A percentile compares a stretch with the other conserved stretches of the same genome.
phyloP scores from a whole-genome alignment of 2,113 vertebrate species.

The Toxotes jaculatrix region DNA sequence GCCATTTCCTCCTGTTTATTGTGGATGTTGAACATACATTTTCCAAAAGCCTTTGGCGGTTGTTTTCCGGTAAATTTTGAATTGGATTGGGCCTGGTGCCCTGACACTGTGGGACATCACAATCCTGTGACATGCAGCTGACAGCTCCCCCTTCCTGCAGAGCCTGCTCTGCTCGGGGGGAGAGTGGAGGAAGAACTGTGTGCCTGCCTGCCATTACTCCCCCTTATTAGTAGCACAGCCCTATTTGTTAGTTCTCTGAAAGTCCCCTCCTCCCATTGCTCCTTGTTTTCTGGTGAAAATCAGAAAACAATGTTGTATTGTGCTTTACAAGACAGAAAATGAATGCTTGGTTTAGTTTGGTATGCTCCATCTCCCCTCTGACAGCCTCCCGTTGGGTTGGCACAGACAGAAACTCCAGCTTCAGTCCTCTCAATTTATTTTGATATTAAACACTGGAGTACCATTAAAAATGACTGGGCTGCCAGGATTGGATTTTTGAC shows the following conservation, averaged over 20 bases:
- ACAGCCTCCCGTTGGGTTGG: slow-evolving; percentile 56
- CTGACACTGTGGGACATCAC: slow-evolving; percentile 60
- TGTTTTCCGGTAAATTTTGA: slow-evolving; percentile 65
- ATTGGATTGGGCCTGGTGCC: slow-evolving; percentile 60
- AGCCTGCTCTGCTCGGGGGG: slow-evolving; percentile 54
- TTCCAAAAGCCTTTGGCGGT: slow-evolving; percentile 72
- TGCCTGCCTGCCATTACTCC: slow-evolving; percentile 48
- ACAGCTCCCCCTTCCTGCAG: slow-evolving; percentile 63
- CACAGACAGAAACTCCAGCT: slow-evolving; percentile 39
- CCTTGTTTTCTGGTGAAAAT: slow-evolving; percentile 59
- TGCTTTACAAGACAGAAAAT: slow-evolving; percentile 51
- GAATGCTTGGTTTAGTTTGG: slow-evolving; percentile 63
- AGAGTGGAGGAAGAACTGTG: slow-evolving; percentile 36
- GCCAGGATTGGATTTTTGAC: slow-evolving; percentile 71
- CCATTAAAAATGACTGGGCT: slow-evolving; percentile 61
- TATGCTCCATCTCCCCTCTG: slow-evolving; percentile 62
- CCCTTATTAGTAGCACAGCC: slow-evolving; percentile 51
- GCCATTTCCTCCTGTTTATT: slow-evolving; percentile 77
- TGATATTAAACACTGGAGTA: slow-evolving; percentile 60
- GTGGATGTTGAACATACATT: slow-evolving; percentile 77
- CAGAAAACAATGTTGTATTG: slow-evolving; percentile 51
- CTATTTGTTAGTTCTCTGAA: slow-evolving; percentile 53
- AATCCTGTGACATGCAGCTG: slow-evolving; percentile 70
- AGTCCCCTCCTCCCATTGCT: not conserved
- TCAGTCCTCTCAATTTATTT: slow-evolving; percentile 67